These are phyloP conservation scores for Andrena cerasifolii DNA, from an alignment of 1,140 invertebrate species.

Conservation along the genomic window DNA sequence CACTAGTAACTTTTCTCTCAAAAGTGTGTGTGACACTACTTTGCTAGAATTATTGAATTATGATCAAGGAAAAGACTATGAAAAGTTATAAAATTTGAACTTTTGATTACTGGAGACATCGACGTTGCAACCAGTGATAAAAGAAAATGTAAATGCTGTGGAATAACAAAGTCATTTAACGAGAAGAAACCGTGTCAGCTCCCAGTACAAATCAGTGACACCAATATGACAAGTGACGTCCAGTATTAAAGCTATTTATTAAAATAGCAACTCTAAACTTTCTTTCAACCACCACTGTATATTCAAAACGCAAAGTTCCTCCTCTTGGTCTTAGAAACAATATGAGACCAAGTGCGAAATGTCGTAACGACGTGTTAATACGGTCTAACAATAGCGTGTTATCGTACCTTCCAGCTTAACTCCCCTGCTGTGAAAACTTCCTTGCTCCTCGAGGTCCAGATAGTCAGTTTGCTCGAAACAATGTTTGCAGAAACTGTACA, in stretches of 20 bases:
- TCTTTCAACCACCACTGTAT: too few relatives aligned
- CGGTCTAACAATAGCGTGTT: conserved; percentile 63
- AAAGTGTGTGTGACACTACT: too few relatives aligned
- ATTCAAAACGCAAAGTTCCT: neutral
- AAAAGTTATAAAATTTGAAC: neutral
- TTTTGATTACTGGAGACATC: neutral
- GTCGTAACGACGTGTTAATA: conserved; percentile 75
- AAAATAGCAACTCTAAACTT: neutral
- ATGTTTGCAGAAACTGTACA: conserved; percentile 2
- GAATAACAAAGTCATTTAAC: too few relatives aligned
- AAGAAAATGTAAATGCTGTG: too few relatives aligned
- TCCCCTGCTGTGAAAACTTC: conserved; percentile 11
- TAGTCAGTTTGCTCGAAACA: neutral
- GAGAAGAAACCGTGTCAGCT: too few relatives aligned
- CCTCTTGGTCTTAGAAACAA: conserved; percentile 37
- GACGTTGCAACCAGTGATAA: too few relatives aligned
- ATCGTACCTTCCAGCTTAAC: conserved; percentile 43
- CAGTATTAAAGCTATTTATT: too few relatives aligned
- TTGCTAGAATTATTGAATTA: too few relatives aligned
- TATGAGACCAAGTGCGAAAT: conserved; percentile 68
- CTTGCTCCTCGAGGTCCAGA: neutral
- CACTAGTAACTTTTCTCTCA: too few relatives aligned
- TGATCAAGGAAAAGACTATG: too few relatives aligned
- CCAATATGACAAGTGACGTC: too few relatives aligned
- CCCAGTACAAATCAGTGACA: too few relatives aligned